Percentiles rank a stretch among this genome's conserved stretches.
Conservation (phyloP, 2,113 vertebrate genomes). For the Brienomyrus longianalis region DNA sequence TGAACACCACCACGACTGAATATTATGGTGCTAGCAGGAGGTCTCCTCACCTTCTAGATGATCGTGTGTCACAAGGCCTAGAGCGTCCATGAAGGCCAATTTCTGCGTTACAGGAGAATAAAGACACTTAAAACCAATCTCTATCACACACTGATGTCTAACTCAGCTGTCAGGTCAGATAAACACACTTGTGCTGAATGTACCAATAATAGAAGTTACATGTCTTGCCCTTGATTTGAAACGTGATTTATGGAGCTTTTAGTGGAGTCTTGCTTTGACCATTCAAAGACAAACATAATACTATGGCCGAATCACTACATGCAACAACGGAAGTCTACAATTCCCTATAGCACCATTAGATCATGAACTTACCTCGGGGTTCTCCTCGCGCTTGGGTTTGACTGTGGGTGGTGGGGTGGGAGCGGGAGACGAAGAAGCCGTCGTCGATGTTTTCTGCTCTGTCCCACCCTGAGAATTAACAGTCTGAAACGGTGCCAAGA, state of each 20-base stretch:
- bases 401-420: conserved; percentile 58
- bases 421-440: conserved; percentile 56
- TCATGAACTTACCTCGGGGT: conserved; percentile 66
- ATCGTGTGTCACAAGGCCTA: conserved; percentile 80
- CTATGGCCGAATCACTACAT: not conserved
- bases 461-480: conserved; percentile 69
- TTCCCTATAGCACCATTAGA: too few relatives aligned
- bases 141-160: not conserved
- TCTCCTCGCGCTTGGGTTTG: conserved; percentile 79
- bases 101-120: conserved; percentile 60
- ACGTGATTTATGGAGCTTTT: not conserved
- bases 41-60: conserved; percentile 74
- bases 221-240: not conserved
- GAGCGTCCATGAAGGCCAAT: conserved; percentile 86
- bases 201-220: not conserved
- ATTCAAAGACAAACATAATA: not conserved
- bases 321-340: not conserved
- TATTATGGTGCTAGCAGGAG: not conserved
- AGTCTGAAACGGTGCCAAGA: conserved; percentile 51
- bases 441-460: conserved; percentile 70
- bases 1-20: not conserved
- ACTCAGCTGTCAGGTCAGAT: not conserved
- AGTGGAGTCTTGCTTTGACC: not conserved
- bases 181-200: not conserved
- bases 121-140: conserved; percentile 1